Evolutionary conservation across 1,140 invertebrate species (phyloP).

Genomic region (Drosophila pseudoobscura): DNA sequence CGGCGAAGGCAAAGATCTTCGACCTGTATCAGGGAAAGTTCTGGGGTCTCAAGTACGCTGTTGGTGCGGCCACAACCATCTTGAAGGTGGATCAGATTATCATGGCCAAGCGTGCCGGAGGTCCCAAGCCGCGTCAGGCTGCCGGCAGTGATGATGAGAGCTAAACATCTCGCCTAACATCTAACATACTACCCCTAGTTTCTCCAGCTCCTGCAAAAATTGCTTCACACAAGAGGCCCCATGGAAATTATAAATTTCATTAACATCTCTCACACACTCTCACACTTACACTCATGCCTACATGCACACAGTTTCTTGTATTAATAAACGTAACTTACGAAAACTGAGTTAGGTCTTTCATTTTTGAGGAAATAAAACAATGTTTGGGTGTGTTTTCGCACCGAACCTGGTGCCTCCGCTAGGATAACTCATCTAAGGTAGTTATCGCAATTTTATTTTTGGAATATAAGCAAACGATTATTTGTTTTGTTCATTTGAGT

Average conservation of each 20-base stretch:
- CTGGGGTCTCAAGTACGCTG: conserved; percentile 98
- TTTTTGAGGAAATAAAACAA: conserved; percentile 24
- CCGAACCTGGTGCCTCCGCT: conserved; percentile 67
- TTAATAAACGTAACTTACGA: conserved; percentile 76
- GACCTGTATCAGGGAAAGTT: conserved; percentile 95
- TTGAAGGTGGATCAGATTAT: conserved; percentile 99
- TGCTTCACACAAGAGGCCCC: conserved; percentile 46
- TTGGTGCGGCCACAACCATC: conserved; percentile 95
- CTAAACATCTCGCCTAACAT: conserved; percentile 51
- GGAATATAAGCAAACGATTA: conserved; percentile 83
- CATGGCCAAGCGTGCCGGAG: conserved; percentile 98
- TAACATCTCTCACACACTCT: conserved; percentile 52
- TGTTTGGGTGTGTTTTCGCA: conserved; percentile 30
- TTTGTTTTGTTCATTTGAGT: conserved; percentile 60
- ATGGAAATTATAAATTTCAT: conserved; percentile 77
- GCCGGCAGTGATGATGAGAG: conserved; percentile 82
- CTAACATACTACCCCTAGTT: conserved; percentile 49
- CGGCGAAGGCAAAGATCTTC: conserved; percentile 89
- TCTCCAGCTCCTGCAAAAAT: conserved; percentile 25
- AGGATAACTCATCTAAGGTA: conserved; percentile 79
- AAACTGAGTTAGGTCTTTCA: conserved; percentile 32
- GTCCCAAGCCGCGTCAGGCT: conserved; percentile 90
- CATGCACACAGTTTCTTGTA: conserved; percentile 71
- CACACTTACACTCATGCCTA: conserved; percentile 7
- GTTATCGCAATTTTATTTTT: conserved; percentile 70